phyloP scores from a whole-genome alignment of 1,140 invertebrate species.

The Temnothorax curvispinosus region DNA sequence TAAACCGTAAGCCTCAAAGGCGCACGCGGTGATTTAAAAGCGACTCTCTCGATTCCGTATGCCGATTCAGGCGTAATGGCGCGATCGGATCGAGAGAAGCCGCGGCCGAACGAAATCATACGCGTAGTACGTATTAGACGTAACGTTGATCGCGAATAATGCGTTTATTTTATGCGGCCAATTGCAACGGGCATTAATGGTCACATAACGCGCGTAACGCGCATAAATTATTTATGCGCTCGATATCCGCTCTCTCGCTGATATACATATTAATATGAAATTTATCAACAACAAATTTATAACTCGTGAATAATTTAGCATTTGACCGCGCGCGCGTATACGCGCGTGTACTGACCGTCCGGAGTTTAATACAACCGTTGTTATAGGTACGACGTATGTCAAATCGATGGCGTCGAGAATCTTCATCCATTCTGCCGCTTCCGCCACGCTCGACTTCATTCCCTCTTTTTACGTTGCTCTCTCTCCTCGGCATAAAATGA shows the following conservation, averaged over 20 bases:
- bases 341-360: neutral
- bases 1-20: neutral
- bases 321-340: slow-evolving; percentile 7
- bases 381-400: neutral
- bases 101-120: neutral
- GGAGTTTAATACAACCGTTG: slow-evolving; percentile 9
- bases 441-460: neutral
- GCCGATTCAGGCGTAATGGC: neutral
- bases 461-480: neutral
- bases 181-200: slow-evolving; percentile 43
- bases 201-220: slow-evolving; percentile 23
- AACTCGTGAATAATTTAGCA: slow-evolving; percentile 47
- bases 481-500: too few species aligned
- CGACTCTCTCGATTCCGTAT: neutral
- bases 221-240: slow-evolving; percentile 49
- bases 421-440: neutral
- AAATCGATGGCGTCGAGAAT: slow-evolving; percentile 31
- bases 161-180: slow-evolving; percentile 50
- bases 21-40: neutral
- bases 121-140: neutral
- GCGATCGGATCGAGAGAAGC: neutral
- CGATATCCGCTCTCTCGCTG: slow-evolving; percentile 2
- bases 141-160: slow-evolving; percentile 34
- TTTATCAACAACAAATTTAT: slow-evolving; percentile 59
- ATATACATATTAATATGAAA: slow-evolving; percentile 58